Evolutionary conservation across 2,888 invertebrate genomes (phyloP), one percentile per base, ranked within the genome.

Genomic region (Rhingia campestris): DNA sequence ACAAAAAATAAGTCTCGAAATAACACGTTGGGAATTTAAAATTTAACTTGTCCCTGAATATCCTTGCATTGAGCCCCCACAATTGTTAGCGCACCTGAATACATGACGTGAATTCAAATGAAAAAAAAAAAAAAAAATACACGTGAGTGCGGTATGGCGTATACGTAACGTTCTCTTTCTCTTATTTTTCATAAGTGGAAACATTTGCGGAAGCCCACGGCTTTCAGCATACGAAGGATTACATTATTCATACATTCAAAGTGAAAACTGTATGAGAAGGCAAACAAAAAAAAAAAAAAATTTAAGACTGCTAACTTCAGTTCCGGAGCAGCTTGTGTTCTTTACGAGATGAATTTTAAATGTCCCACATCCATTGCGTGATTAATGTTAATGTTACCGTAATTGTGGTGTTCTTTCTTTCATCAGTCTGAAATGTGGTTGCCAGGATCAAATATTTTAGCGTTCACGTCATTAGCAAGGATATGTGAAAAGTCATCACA

Each of bases 31-130:
- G 63, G 79, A 79, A 69, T 79, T 82, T 82, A 69, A 79, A 79
- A 73, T 82, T 79, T 63, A 67, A 69, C 63, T 74, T 73, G 67
- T 73, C 67, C 73, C 54, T 63, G 53, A 69, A 67, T 45, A 53
- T 75, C 51, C 39, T n/a, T 32, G 32, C 58, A 56, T 2, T 22
- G 39, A 9, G 51, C 66, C 9, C 64, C 45, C 58, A 58, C 59
- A 69, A 30, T 69, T 64, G 64, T 49, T 47, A 47, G 56, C 30
- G 7, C 64, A 53, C 56, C 43, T 43, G 58, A 69, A 79, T 56
- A 56, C 82, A 69, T 79, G 82, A 69, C 64, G 39, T 53, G 82
- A 79, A 82, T 79, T 9, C 61, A 30, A 77, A 82, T 69, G 59
- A 22, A 32, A 51, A 43, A 72, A 66, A 56, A 64, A 22, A 22